Percentiles rank a stretch among this genome's conserved stretches.
Evolutionary conservation across 2,113 vertebrate species (phyloP).

Genomic region (Trinectes maculatus): DNA sequence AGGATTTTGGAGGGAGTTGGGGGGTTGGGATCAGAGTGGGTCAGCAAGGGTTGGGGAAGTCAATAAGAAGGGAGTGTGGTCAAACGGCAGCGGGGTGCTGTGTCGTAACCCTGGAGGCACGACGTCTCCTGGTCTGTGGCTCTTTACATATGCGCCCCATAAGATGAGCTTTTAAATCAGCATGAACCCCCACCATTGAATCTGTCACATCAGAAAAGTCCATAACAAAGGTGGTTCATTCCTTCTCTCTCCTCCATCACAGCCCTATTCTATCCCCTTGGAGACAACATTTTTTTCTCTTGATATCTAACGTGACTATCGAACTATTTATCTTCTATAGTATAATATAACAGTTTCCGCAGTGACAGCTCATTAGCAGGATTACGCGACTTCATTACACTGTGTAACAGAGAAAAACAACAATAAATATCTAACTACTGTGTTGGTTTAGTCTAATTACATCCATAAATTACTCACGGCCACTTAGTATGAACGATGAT

Average conservation of each 20-base stretch:
- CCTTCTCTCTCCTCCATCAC: slow-evolving; percentile 12
- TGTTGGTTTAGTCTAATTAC: slow-evolving; percentile 42
- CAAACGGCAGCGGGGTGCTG: slow-evolving; percentile 12
- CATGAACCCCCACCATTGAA: slow-evolving; percentile 38
- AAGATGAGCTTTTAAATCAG: slow-evolving; percentile 56
- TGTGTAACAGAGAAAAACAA: slow-evolving; percentile 39
- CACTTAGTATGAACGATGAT: slow-evolving; percentile 2
- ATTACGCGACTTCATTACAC: slow-evolving; percentile 52
- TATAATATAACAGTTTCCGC: slow-evolving; percentile 8
- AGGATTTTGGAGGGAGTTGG: background rate
- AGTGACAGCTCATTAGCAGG: slow-evolving; percentile 43
- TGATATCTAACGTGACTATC: background rate
- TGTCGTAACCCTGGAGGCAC: slow-evolving; percentile 34
- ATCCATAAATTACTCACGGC: slow-evolving; percentile 16
- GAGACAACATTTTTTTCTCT: background rate
- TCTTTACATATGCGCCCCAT: slow-evolving; percentile 53
- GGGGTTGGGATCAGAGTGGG: background rate
- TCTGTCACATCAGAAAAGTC: slow-evolving; percentile 19
- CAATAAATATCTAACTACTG: slow-evolving; percentile 46
- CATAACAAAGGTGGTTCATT: slow-evolving; percentile 45
- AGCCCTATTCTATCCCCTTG: background rate
- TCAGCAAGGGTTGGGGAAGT: slow-evolving; percentile 8
- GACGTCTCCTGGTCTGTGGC: slow-evolving; percentile 52
- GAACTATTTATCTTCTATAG: background rate
- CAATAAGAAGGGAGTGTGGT: slow-evolving; percentile 18